phyloP scores from a whole-genome alignment of 2,797 vertebrate species.

The Smutsia gigantea region DNA sequence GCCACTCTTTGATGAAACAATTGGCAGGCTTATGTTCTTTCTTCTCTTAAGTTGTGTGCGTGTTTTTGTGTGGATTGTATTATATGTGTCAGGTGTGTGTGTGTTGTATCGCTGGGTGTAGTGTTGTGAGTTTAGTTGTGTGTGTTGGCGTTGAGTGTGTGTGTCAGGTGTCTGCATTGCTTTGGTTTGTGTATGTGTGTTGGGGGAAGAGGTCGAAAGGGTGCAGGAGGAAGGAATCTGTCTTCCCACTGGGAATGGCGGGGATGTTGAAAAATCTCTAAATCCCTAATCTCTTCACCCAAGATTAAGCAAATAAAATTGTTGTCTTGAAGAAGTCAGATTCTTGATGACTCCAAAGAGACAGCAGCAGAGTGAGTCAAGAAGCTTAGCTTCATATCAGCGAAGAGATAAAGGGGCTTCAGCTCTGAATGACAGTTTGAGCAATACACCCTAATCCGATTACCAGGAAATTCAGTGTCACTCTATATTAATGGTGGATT shows the following conservation, averaged over 20 bases:
- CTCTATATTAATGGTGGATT: constrained; percentile 71
- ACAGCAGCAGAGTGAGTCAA: constrained; percentile 1
- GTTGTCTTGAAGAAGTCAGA: constrained; percentile 72
- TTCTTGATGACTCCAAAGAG: constrained; percentile 55
- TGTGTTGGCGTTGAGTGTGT: background rate
- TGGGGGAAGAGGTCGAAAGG: background rate
- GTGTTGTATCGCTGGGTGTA: background rate
- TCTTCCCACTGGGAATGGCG: constrained; percentile 29
- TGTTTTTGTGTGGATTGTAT: background rate
- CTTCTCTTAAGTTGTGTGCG: background rate
- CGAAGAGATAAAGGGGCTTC: constrained; percentile 51
- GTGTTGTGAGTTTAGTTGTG: no score
- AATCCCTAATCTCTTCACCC: constrained; percentile 67
- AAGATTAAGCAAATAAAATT: constrained; percentile 73
- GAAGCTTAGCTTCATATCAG: constrained; percentile 68
- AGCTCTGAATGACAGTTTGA: constrained; percentile 80
- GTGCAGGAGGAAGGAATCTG: background rate
- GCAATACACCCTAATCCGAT: constrained; percentile 85
- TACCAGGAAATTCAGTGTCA: constrained; percentile 79
- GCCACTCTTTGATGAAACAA: background rate
- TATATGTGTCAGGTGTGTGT: background rate
- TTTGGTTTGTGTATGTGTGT: background rate
- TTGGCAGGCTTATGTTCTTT: background rate
- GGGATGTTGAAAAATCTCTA: constrained; percentile 56
- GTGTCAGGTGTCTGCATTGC: background rate